Conservation (phyloP, 2,113 vertebrate genomes). For the Hucho hucho region DNA sequence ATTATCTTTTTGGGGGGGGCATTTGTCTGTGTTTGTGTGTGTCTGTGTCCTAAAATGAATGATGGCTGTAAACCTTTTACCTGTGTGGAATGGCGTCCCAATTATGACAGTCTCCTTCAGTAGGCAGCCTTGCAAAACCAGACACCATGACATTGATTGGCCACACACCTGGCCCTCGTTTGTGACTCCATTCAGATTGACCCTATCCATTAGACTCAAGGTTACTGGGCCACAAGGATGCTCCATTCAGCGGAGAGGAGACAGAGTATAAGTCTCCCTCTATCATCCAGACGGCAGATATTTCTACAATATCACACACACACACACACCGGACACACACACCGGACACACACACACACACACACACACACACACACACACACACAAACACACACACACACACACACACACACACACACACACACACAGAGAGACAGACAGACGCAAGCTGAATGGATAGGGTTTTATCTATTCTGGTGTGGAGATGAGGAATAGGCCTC, state of each 20-base stretch:
- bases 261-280: neutral
- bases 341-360: neutral
- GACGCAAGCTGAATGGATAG: too few species aligned
- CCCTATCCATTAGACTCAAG: constrained; percentile 66
- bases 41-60: constrained; percentile 47
- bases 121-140: constrained; percentile 65
- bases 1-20: too few species aligned
- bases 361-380: neutral
- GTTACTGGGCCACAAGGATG: constrained; percentile 64
- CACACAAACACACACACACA: too few species aligned
- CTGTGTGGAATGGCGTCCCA: constrained; percentile 45
- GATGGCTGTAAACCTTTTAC: constrained; percentile 52
- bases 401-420: too few species aligned
- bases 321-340: too few species aligned
- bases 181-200: constrained; percentile 50
- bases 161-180: constrained; percentile 65
- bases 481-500: too few species aligned
- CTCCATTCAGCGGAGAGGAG: constrained; percentile 37
- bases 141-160: constrained; percentile 66
- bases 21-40: constrained; percentile 4
- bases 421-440: too few species aligned
- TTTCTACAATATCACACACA: too few species aligned
- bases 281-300: too few species aligned
- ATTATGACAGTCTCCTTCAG: constrained; percentile 66
- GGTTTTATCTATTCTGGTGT: too few species aligned